Base-by-base conservation (phyloP, 2,113 vertebrate species). In the Nanorana parkeri region DNA sequence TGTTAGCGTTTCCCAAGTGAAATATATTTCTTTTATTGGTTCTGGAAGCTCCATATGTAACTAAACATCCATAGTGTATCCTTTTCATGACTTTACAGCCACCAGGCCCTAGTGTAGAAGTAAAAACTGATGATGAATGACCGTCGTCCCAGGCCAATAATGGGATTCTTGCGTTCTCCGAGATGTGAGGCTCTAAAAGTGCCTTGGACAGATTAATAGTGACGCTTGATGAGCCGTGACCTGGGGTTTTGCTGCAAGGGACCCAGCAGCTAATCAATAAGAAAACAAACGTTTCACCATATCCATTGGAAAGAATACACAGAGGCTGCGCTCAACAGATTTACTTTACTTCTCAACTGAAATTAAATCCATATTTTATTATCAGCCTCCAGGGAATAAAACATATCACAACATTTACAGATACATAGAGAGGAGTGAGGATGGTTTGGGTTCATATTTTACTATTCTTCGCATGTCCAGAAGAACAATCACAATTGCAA, bases 221-320 rank as follows among this genome's bases (percentile, higher is more conserved):
- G 7, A 29, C 0, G 0, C 3, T 41, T 56, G 8, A 68, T 20
- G 63, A 61, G 68, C 21, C 83, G 17, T 47, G 61, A 68, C 32
- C 0, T 23, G 0, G 52, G 32, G 0, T 77, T 63, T 19, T 13
- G 51, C 51, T 78, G 61, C 60, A 19, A 4, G 36, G 68, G 29
- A 74, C 65, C 52, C n/a, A 67, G 3, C 64, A 51, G 58, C 60
- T 84, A 77, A n/a, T 29, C 81, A 77, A 81, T 26, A 84, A 13
- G 23, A 74, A 54, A 74, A 47, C 51, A 21, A 58, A 80, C 51
- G 73, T 75, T 73, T 55, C 56, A 56, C 73, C 36, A 76, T 28
- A 55, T 26, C 2, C 2, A 55, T 0, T 16, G 0, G 26, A 26
- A 66, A 54, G 55, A 11, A 67, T 16, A 21, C 19, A 47, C n/a